Conservation (phyloP, 2,113 vertebrate species). For the Phalacrocorax carbo region DNA sequence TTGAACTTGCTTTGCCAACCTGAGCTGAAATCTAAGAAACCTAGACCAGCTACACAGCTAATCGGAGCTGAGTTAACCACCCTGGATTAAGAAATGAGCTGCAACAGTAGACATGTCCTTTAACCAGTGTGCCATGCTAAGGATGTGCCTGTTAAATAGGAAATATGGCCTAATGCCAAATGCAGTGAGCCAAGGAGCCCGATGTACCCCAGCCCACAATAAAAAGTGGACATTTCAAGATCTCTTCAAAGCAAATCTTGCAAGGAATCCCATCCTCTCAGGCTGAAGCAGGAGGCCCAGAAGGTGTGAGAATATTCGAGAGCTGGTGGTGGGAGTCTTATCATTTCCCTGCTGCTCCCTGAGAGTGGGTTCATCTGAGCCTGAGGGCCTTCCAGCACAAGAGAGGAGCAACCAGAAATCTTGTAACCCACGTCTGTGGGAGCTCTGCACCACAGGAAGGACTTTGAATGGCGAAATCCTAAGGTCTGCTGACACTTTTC, state of each 20-base stretch:
- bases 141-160: background rate
- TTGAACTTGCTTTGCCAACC: background rate
- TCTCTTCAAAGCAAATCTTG: background rate
- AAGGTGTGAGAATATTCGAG: background rate
- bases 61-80: background rate
- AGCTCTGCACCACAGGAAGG: background rate
- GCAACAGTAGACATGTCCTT: background rate
- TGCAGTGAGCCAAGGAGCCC: background rate
- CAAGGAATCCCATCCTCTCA: background rate
- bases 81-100: background rate
- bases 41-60: background rate
- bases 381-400: background rate
- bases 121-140: background rate
- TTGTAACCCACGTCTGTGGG: background rate
- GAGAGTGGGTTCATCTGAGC: background rate
- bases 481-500: background rate
- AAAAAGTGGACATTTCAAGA: background rate
- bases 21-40: background rate
- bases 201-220: background rate
- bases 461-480: background rate
- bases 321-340: background rate
- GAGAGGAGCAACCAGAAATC: background rate
- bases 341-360: background rate
- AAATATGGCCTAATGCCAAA: background rate
- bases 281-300: background rate